Conservation (phyloP, 2,113 vertebrate genomes). For the Vimba vimba region DNA sequence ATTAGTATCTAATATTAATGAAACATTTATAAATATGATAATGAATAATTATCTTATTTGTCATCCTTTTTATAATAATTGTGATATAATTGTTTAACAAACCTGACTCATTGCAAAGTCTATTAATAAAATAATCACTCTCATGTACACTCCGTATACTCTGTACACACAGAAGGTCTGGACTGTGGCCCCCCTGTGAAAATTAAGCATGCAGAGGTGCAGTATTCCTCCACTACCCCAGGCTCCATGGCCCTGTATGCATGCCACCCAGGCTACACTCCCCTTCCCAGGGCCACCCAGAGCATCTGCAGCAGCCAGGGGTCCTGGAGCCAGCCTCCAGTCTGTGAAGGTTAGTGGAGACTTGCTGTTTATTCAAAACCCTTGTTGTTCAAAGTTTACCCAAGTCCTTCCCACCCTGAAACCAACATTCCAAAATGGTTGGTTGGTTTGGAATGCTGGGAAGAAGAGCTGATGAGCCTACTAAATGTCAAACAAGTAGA, state of each 20-base stretch:
- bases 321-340: conserved; percentile 86
- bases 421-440: conserved; percentile 29
- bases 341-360: conserved; percentile 82
- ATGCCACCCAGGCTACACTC: conserved; percentile 82
- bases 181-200: conserved; percentile 83
- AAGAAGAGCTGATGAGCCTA: conserved; percentile 3
- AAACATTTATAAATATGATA: background rate
- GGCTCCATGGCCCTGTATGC: conserved; percentile 84
- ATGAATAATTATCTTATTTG: background rate
- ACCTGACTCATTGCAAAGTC: background rate
- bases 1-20: background rate
- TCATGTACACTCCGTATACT: background rate
- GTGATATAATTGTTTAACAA: background rate
- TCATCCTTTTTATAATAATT: background rate
- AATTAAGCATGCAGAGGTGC: conserved; percentile 83
- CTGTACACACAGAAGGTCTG: conserved; percentile 70
- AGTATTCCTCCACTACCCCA: conserved; percentile 80
- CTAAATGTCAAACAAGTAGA: background rate
- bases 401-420: background rate
- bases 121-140: background rate
- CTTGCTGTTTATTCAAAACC: conserved; percentile 20
- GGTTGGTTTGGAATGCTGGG: conserved; percentile 7
- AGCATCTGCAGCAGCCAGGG: conserved; percentile 83
- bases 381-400: conserved; percentile 11
- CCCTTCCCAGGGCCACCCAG: conserved; percentile 77